A percentile compares a stretch with the other conserved stretches of the same genome.
Conservation (phyloP, 2,113 vertebrate genomes). For the Raja brachyura region DNA sequence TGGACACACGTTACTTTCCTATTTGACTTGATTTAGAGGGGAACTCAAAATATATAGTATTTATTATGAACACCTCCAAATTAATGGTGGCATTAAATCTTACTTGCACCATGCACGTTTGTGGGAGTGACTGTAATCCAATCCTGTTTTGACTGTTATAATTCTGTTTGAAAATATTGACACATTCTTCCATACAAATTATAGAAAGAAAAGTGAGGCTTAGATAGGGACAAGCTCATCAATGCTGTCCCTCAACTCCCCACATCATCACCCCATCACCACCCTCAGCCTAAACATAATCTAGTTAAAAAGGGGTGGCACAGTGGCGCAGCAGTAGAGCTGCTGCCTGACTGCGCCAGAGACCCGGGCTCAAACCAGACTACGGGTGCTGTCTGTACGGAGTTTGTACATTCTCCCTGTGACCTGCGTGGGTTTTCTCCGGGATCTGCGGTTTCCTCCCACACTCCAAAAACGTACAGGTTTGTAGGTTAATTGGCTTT, state of each 20-base stretch:
- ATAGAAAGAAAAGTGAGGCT: not conserved
- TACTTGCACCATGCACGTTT: not conserved
- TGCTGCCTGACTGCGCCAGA: no score
- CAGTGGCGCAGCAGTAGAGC: no score
- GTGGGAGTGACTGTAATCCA: not conserved
- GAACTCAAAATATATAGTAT: not conserved
- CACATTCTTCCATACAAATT: not conserved
- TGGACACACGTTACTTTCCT: no score
- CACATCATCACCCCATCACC: not conserved
- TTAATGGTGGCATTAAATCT: not conserved
- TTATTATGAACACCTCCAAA: not conserved
- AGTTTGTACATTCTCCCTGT: no score
- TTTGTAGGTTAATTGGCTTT: no score
- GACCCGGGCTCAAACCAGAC: no score
- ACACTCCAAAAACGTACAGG: no score
- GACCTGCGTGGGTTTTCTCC: no score
- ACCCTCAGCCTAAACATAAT: not conserved
- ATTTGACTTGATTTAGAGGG: not conserved
- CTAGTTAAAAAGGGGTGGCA: not conserved
- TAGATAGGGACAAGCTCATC: not conserved
- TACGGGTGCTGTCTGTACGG: not conserved
- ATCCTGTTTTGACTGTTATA: not conserved
- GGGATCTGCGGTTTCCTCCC: no score
- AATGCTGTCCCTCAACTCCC: not conserved
- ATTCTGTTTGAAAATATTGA: not conserved